phyloP scores from a whole-genome alignment of 2,888 invertebrate species.

The Bhutanitis thaidina region DNA sequence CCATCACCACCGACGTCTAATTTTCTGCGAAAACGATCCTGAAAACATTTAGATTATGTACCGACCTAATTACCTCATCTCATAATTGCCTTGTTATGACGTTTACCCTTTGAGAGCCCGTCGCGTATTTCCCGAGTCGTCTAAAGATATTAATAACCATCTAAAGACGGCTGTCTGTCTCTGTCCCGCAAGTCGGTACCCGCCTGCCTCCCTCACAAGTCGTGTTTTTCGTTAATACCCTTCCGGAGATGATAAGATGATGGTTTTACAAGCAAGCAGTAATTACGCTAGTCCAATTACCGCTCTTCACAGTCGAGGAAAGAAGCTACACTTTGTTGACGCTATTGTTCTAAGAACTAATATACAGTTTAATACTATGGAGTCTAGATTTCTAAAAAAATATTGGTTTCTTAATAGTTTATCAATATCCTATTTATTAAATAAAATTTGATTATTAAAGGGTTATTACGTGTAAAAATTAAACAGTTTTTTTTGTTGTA shows the following conservation, averaged over 20 bases:
- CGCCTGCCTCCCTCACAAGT: slow-evolving; percentile 37
- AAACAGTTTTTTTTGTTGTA: no score
- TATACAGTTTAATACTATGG: slow-evolving; percentile 14
- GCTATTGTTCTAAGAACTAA: slow-evolving; percentile 30
- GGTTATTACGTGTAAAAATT: no score
- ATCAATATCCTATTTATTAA: no score
- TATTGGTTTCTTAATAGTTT: no score
- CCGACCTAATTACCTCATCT: slow-evolving; percentile 73
- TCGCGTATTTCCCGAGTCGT: slow-evolving; percentile 66
- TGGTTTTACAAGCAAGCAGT: slow-evolving; percentile 76
- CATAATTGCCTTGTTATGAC: slow-evolving; percentile 77
- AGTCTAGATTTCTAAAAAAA: no score
- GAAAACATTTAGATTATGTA: slow-evolving; percentile 55
- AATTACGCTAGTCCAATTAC: slow-evolving; percentile 74
- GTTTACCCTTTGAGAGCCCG: slow-evolving; percentile 72
- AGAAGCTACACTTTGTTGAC: slow-evolving; percentile 44
- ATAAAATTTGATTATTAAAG: no score
- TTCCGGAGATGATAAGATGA: slow-evolving; percentile 74
- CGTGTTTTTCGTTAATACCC: slow-evolving; percentile 75
- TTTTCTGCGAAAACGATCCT: slow-evolving; percentile 40
- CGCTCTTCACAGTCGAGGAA: slow-evolving; percentile 41
- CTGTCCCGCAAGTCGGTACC: slow-evolving; percentile 47
- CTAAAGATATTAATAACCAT: slow-evolving; percentile 76
- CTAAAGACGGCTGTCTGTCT: slow-evolving; percentile 60
- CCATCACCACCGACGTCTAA: slow-evolving; percentile 16